Base-by-base conservation (phyloP, 1,140 invertebrate genomes). In the Chionoecetes opilio region DNA sequence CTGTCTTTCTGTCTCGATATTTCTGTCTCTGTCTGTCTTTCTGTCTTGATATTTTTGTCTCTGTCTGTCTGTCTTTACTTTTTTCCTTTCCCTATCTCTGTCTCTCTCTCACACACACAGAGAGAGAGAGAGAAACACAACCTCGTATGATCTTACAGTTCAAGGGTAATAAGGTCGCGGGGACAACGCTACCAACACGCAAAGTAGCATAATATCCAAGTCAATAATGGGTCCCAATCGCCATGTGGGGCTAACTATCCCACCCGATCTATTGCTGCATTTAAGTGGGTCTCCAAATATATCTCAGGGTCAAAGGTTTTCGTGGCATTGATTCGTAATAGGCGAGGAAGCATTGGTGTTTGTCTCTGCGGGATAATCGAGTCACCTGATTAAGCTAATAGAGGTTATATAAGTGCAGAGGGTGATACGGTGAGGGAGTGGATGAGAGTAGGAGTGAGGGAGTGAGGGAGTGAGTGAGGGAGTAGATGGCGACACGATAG, bases 311-410 rank as follows among this genome's bases (percentile, higher is more conserved):
- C 63, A 75, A 75, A 75, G 21, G 63, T 75, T 75, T 75, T 5
- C n/a, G 63, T 75, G 63, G 63, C 63, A 75, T 26, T 26, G 63
- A 11, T n/a, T 75, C 63, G 63, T 75, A 75, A 75, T 75, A 75
- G n/a, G 63, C 21, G n/a, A n/a, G n/a, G 63, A 75, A 17, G 63
- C 63, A 26, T 75, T 26, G 21, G 63, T 8, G 63, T 75, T 75
- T n/a, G 63, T n/a, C 63, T 75, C 63, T 26, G 9, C 21, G 63
- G 63, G 63, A 75, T 75, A 75, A 75, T 75, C 63, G 63, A 75
- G 63, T 75, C 63, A 75, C 63, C 63, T 75, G 63, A 75, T 75
- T 75, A 75, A 26, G 63, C 21, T 75, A 75, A 75, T 75, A 75
- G 63, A 75, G 26, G 26, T 75, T 75, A 75, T 75, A 75, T 75